Percentiles rank a stretch among this genome's conserved stretches.
These are phyloP conservation scores for Pogonocichla stellata DNA, from an alignment of 2,113 vertebrate species.

Conservation along the genomic window DNA sequence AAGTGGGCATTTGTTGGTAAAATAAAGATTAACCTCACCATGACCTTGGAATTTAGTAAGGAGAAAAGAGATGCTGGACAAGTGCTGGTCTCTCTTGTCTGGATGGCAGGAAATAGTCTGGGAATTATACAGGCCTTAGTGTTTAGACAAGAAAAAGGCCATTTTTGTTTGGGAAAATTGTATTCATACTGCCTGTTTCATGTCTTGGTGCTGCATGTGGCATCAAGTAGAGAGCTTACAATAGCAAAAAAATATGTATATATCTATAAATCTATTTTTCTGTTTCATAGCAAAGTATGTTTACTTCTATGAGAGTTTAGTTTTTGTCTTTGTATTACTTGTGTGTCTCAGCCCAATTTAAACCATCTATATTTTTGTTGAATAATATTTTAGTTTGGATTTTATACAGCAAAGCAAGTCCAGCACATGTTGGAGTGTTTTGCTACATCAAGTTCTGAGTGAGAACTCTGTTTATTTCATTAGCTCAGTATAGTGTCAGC, in stretches of 20 bases:
- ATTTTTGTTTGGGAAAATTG: not conserved
- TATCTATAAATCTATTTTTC: not conserved
- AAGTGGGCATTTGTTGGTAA: not conserved
- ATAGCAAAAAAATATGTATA: not conserved
- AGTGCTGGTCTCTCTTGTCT: not conserved
- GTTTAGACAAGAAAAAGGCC: not conserved
- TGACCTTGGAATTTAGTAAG: not conserved
- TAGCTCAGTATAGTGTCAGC: not conserved
- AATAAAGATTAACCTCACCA: conserved; percentile 1
- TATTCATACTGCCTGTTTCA: not conserved
- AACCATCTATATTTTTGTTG: not conserved
- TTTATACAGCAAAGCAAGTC: not conserved
- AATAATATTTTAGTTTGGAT: not conserved
- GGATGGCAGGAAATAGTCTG: not conserved
- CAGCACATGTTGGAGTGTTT: not conserved
- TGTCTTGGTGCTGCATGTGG: not conserved
- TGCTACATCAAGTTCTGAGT: not conserved
- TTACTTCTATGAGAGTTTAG: not conserved
- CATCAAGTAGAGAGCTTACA: not conserved
- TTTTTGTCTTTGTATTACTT: not conserved
- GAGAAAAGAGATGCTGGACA: not conserved
- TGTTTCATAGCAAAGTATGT: not conserved
- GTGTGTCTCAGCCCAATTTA: not conserved
- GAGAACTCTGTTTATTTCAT: not conserved
- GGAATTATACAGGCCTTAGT: not conserved